Conservation (phyloP, 2,888 invertebrate genomes). For the Phoenoteleia sp. region DNA sequence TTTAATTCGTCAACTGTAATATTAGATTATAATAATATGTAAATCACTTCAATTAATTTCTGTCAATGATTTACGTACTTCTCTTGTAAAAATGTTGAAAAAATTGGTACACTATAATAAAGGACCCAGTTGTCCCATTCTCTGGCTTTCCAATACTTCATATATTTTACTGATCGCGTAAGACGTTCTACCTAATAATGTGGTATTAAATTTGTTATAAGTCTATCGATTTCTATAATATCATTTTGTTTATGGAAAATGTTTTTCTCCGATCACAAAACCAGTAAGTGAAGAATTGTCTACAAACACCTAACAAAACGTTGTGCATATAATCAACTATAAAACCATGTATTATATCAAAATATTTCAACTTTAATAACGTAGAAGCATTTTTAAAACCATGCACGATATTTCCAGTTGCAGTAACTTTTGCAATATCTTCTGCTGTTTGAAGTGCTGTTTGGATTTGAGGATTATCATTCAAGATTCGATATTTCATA, state of each 20-base stretch:
- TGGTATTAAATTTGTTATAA: neutral
- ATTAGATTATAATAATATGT: conserved; percentile 12
- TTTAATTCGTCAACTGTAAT: conserved; percentile 32
- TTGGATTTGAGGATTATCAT: too few relatives aligned
- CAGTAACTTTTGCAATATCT: too few relatives aligned
- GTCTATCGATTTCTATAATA: too few relatives aligned
- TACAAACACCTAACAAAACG: conserved; percentile 51
- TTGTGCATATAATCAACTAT: conserved; percentile 71
- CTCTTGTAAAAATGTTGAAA: neutral
- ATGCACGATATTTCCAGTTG: too few relatives aligned
- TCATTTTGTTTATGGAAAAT: neutral
- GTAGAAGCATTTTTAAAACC: conserved; percentile 29
- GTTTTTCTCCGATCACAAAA: conserved; percentile 8
- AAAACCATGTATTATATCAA: conserved; percentile 68
- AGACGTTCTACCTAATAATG: conserved; percentile 10
- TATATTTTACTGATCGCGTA: conserved; percentile 11
- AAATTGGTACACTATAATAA: conserved; percentile 31
- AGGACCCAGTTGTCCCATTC: conserved; percentile 49
- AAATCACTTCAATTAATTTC: conserved; percentile 15
- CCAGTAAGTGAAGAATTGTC: conserved; percentile 65
- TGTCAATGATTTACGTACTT: conserved; percentile 23
- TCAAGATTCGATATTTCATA: too few relatives aligned
- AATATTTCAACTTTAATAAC: conserved; percentile 38
- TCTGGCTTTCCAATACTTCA: conserved; percentile 27
- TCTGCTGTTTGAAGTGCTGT: too few relatives aligned